Percentiles rank a stretch among this genome's conserved stretches.
These are phyloP conservation scores for Rhinoraja longicauda DNA, from an alignment of 2,797 vertebrate species.

Conservation along the genomic window DNA sequence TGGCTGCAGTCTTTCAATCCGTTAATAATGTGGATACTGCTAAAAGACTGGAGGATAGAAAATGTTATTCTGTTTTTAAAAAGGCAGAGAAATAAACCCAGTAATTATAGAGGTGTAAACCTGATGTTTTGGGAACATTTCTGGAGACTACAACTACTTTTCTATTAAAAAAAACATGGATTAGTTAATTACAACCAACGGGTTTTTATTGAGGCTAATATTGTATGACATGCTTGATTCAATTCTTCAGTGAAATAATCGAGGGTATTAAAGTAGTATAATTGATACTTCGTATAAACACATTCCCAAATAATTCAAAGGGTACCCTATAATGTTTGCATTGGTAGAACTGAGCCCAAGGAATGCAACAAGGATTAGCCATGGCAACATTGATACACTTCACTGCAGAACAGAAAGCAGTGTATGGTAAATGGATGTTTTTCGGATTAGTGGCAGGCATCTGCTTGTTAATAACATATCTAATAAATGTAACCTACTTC, in stretches of 20 bases:
- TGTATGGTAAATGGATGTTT: neutral
- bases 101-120: neutral
- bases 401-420: neutral
- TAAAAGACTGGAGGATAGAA: neutral
- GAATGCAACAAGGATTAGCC: neutral
- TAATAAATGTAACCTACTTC: neutral
- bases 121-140: neutral
- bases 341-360: neutral
- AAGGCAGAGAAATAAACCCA: neutral
- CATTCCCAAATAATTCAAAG: neutral
- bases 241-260: neutral
- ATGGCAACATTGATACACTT: neutral
- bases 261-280: neutral
- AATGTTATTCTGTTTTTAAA: no score
- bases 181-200: neutral
- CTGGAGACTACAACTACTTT: neutral
- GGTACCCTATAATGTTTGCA: neutral
- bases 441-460: neutral
- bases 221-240: neutral
- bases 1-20: neutral
- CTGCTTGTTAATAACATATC: no score
- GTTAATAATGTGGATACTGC: neutral
- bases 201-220: neutral
- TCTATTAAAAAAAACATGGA: neutral
- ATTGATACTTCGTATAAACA: neutral